These are phyloP conservation scores for Zoanthus gigantus DNA, from an alignment of 92 coral and sea anemone species.

Conservation along the genomic window DNA sequence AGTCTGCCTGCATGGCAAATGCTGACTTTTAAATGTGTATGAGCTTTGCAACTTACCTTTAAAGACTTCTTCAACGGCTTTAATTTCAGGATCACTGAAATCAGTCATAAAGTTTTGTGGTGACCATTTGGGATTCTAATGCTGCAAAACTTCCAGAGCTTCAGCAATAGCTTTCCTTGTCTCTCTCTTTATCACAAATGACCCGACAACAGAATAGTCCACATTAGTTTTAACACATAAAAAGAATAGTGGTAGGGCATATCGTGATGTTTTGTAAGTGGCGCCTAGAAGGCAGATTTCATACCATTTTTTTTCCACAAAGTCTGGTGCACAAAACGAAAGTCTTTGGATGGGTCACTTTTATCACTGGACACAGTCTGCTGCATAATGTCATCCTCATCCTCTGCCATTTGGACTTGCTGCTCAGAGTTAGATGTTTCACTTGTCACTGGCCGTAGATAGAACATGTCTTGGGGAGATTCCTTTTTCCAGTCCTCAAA, in stretches of 20 bases:
- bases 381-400: constrained; percentile 26
- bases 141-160: constrained; percentile 46
- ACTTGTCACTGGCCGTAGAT: constrained; percentile 30
- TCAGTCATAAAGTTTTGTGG: constrained; percentile 55
- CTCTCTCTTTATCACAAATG: constrained; percentile 25
- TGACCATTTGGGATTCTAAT: constrained; percentile 55
- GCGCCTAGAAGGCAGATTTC: constrained; percentile 8
- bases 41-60: background rate
- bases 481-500: constrained; percentile 51
- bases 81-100: constrained; percentile 58
- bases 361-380: background rate
- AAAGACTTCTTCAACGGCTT: constrained; percentile 52
- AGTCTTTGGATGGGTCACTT: constrained; percentile 25
- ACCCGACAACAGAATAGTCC: too few species aligned
- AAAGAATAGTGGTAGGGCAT: constrained; percentile 68
- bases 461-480: constrained; percentile 41
- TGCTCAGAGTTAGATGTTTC: background rate
- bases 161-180: constrained; percentile 45
- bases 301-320: background rate
- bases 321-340: constrained; percentile 58
- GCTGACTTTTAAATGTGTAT: too few species aligned
- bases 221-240: background rate
- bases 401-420: background rate
- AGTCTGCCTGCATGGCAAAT: too few species aligned
- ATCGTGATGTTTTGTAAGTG: constrained; percentile 37